Evolutionary conservation across 1,140 invertebrate genomes (phyloP).

Genomic region (Atta texana): DNA sequence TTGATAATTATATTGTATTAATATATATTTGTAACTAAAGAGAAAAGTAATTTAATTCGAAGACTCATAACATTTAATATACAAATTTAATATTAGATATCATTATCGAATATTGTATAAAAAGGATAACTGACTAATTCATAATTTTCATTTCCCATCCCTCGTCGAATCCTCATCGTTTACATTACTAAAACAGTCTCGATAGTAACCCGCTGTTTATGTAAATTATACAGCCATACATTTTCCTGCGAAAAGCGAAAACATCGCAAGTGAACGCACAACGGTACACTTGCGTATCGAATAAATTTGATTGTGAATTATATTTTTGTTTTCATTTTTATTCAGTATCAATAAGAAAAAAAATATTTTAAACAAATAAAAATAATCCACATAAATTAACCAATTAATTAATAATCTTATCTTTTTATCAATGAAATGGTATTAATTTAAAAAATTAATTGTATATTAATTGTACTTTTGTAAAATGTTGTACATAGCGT

Average conservation of each 20-base stretch:
- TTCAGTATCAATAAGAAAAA: background rate
- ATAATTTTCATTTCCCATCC: constrained; percentile 65
- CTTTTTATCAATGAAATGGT: background rate
- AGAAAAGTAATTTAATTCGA: constrained; percentile 57
- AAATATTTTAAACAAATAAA: background rate
- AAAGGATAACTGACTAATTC: constrained; percentile 55
- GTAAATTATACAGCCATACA: constrained; percentile 32
- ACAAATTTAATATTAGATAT: constrained; percentile 59
- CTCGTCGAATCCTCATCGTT: constrained; percentile 47
- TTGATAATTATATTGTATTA: background rate
- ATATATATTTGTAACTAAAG: background rate
- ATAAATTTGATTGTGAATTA: constrained; percentile 30
- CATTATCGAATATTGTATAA: constrained; percentile 31
- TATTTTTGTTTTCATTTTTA: background rate
- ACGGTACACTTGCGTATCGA: background rate
- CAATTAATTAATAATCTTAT: background rate
- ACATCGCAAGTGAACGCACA: background rate
- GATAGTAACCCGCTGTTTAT: constrained; percentile 46
- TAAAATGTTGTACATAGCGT: background rate
- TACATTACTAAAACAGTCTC: constrained; percentile 26
- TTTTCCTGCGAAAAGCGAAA: constrained; percentile 28
- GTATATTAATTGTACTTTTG: background rate
- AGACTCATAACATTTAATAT: constrained; percentile 13
- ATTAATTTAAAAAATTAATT: background rate
- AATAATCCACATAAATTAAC: background rate